Conservation (phyloP, 2,888 invertebrate species). For the Crepidodera aurea region DNA sequence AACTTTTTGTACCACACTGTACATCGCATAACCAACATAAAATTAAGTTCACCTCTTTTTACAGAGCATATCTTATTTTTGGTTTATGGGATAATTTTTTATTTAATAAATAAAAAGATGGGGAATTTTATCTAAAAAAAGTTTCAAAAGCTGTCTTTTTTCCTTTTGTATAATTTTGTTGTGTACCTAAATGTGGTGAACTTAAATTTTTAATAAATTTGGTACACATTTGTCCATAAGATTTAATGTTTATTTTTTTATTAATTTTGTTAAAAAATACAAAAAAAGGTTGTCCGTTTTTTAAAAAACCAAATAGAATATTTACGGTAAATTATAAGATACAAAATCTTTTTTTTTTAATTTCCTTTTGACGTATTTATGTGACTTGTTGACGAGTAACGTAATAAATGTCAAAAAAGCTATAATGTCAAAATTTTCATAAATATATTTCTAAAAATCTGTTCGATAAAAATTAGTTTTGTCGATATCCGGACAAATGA, state of each 20-base stretch:
- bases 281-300: constrained; percentile 29
- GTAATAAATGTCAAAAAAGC: no score
- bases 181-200: not conserved
- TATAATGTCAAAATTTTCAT: no score
- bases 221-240: constrained; percentile 4
- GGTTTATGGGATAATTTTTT: not conserved
- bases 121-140: no score
- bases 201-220: not conserved
- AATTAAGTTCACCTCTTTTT: constrained; percentile 18
- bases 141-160: no score
- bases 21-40: constrained; percentile 8
- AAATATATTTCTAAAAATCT: no score
- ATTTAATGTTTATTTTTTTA: constrained; percentile 16
- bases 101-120: not conserved
- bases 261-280: constrained; percentile 17
- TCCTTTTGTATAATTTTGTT: not conserved
- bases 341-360: no score
- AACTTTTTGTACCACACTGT: not conserved
- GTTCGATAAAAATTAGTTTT: no score
- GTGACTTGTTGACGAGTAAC: no score
- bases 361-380: no score
- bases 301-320: constrained; percentile 13
- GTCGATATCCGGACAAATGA: not conserved
- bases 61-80: not conserved
- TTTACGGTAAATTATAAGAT: not conserved